A percentile compares a stretch with the other conserved stretches of the same genome.
Evolutionary conservation across 2,797 vertebrate genomes (phyloP).

Genomic region (Monodelphis domestica): DNA sequence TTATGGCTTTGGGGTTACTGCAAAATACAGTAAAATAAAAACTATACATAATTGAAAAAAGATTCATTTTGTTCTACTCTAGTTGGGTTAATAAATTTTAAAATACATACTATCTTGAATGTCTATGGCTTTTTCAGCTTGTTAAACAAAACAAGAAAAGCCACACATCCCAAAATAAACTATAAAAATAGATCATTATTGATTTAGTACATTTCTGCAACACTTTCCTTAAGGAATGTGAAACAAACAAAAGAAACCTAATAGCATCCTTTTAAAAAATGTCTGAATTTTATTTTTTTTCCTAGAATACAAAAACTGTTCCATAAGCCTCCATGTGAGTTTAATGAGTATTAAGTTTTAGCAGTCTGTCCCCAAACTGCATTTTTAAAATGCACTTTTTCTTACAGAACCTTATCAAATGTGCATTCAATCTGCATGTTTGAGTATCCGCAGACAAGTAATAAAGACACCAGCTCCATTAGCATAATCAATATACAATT

Average conservation of each 20-base stretch:
- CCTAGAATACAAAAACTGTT: conserved; percentile 76
- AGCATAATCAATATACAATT: conserved; percentile 90
- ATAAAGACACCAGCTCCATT: conserved; percentile 83
- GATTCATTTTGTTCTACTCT: conserved; percentile 75
- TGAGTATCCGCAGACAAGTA: conserved; percentile 84
- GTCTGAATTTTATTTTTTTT: conserved; percentile 74
- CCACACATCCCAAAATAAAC: conserved; percentile 81
- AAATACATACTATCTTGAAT: conserved; percentile 67
- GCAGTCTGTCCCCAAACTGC: conserved; percentile 67
- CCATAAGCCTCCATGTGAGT: conserved; percentile 73
- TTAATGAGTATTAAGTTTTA: conserved; percentile 73
- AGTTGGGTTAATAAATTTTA: conserved; percentile 82
- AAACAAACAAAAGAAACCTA: conserved; percentile 72
- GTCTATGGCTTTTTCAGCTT: conserved; percentile 73
- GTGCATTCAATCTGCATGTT: conserved; percentile 84
- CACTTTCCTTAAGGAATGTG: conserved; percentile 79
- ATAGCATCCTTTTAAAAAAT: conserved; percentile 40
- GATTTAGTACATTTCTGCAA: conserved; percentile 82
- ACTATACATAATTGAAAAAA: conserved; percentile 77
- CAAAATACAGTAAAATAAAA: conserved; percentile 80
- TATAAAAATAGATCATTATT: conserved; percentile 85
- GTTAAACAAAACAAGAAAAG: conserved; percentile 82
- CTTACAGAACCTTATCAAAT: conserved; percentile 74
- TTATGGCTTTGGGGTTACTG: conserved; percentile 77
- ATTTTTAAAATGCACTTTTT: conserved; percentile 64